These are phyloP conservation scores for Danio rerio DNA, from an alignment of 2,113 vertebrate genomes.

Conservation along the genomic window GRCz12tu NC_133200.1:37599501-37600000, in stretches of 20 bases:
- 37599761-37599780: constrained; percentile 92
- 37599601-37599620: constrained; percentile 24
- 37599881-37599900: constrained; percentile 62
- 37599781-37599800: constrained; percentile 96
- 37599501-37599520: not conserved
- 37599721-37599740: constrained; percentile 95
- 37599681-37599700: constrained; percentile 98
- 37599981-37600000: too few species aligned
- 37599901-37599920: not conserved
- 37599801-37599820: constrained; percentile 96
- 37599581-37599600: too few species aligned
- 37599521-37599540: not conserved
- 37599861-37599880: constrained; percentile 93
- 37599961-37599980: too few species aligned
- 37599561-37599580: not conserved
- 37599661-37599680: constrained; percentile 93
- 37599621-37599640: constrained; percentile 88
- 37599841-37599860: constrained; percentile 91
- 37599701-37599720: constrained; percentile 98
- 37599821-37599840: constrained; percentile 90
- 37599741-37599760: constrained; percentile 90
- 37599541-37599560: not conserved
- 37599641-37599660: constrained; percentile 94
- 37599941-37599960: not conserved
- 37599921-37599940: not conserved